Evolutionary conservation across 2,113 vertebrate genomes (phyloP).

Genomic region (Lepidothrix coronata): DNA sequence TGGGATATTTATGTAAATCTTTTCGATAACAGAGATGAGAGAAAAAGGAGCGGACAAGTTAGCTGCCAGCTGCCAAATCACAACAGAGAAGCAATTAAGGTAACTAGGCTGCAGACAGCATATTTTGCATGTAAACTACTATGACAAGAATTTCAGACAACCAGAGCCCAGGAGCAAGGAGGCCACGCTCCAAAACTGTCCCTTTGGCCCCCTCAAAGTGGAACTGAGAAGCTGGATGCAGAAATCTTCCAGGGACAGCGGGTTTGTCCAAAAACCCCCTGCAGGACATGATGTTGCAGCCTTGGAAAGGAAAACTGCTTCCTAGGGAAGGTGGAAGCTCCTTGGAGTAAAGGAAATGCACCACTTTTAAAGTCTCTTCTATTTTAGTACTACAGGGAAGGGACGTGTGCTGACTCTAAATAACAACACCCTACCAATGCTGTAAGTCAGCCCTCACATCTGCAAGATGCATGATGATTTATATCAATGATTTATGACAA

Average conservation of each 20-base stretch:
- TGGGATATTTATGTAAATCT: slow-evolving; percentile 34
- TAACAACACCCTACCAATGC: neutral
- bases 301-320: neutral
- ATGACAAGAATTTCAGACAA: neutral
- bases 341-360: neutral
- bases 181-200: neutral
- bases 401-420: neutral
- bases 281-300: neutral
- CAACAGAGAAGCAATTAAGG: slow-evolving; percentile 18
- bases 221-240: neutral
- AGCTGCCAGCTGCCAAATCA: slow-evolving; percentile 36
- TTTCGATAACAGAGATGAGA: slow-evolving; percentile 4
- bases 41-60: neutral
- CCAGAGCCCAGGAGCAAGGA: neutral
- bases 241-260: neutral
- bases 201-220: neutral
- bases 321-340: neutral
- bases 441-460: neutral
- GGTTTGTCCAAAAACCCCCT: neutral
- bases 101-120: neutral
- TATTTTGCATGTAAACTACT: slow-evolving; percentile 7
- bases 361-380: neutral
- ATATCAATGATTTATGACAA: neutral
- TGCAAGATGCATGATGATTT: neutral
- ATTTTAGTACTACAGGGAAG: neutral